Percentiles rank a stretch among this genome's conserved stretches.
Conservation (phyloP, 2,113 vertebrate genomes). For the Sorex fumeus region DNA sequence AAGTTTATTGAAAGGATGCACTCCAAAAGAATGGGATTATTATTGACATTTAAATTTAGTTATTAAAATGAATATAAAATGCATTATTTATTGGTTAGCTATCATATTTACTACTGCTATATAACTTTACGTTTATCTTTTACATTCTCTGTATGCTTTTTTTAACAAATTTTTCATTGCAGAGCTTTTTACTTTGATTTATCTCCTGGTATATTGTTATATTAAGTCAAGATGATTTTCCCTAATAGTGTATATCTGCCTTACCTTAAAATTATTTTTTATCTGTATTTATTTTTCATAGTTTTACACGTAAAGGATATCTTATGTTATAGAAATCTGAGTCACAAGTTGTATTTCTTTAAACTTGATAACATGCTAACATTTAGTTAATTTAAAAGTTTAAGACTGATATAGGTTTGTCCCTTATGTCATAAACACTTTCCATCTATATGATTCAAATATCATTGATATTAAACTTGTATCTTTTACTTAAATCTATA, state of each 20-base stretch:
- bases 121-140: neutral
- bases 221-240: neutral
- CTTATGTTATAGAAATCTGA: neutral
- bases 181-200: neutral
- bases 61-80: conserved; percentile 20
- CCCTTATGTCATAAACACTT: neutral
- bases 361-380: neutral
- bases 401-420: neutral
- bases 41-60: neutral
- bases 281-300: neutral
- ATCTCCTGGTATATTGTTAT: neutral
- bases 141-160: neutral
- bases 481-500: neutral
- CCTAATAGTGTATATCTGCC: neutral
- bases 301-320: neutral
- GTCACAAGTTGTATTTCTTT: neutral
- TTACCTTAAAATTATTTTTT: neutral
- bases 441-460: neutral
- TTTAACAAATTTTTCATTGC: neutral
- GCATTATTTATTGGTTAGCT: neutral
- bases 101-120: neutral
- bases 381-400: neutral
- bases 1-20: too few species aligned
- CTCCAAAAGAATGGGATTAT: too few species aligned
- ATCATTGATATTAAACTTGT: neutral